These are phyloP conservation scores for Boloria euphrosyne DNA, from an alignment of 2,888 invertebrate species.

Conservation along the genomic window DNA sequence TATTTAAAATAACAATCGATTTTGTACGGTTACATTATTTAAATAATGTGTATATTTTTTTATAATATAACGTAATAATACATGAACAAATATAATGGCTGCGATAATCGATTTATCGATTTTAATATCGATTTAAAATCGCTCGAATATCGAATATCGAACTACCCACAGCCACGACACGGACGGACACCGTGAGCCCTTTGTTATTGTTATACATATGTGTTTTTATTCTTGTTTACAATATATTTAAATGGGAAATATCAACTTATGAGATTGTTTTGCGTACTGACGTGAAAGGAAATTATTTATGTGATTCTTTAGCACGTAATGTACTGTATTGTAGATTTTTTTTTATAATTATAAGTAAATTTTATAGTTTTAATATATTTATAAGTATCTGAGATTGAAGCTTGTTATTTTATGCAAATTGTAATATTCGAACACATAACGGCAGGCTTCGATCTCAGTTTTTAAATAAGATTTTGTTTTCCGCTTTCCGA, in stretches of 20 bases:
- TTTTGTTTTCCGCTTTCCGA: slow-evolving; percentile 53
- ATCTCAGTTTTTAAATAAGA: slow-evolving; percentile 50
- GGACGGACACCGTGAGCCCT: slow-evolving; percentile 35
- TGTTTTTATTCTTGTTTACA: slow-evolving; percentile 67
- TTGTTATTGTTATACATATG: slow-evolving; percentile 75
- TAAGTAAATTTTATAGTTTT: slow-evolving; percentile 47
- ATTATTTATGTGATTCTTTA: slow-evolving; percentile 81
- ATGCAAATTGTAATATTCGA: slow-evolving; percentile 34
- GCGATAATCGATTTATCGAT: slow-evolving; percentile 1
- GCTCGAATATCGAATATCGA: slow-evolving; percentile 4
- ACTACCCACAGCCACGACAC: slow-evolving; percentile 5
- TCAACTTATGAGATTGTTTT: slow-evolving; percentile 72
- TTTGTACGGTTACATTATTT: slow-evolving; percentile 1
- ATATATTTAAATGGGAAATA: slow-evolving; percentile 56
- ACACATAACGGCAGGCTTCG: slow-evolving; percentile 56
- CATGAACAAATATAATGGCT: no score
- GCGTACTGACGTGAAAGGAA: slow-evolving; percentile 66
- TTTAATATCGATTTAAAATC: slow-evolving; percentile 12
- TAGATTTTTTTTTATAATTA: slow-evolving; percentile 60
- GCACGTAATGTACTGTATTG: slow-evolving; percentile 61
- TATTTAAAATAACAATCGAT: slow-evolving; percentile 13
- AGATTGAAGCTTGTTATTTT: slow-evolving; percentile 51
- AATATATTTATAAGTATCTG: slow-evolving; percentile 40
- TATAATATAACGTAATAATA: background rate
- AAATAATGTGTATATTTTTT: background rate